Evolutionary conservation across 2,888 invertebrate genomes (phyloP), one percentile per base, ranked within the genome.

Genomic region (Drosophila histrio): DNA sequence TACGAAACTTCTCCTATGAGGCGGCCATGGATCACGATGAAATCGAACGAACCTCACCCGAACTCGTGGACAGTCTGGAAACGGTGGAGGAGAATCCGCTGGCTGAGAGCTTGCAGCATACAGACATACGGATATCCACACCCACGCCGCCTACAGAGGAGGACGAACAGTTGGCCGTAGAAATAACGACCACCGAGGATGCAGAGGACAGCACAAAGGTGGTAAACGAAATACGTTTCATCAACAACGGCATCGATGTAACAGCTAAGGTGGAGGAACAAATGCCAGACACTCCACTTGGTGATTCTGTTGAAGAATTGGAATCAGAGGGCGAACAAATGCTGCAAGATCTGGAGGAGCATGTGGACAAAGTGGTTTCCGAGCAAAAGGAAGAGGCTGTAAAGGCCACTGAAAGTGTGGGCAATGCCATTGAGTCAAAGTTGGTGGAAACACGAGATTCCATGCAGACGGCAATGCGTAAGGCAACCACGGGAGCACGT

Each of bases 241-340:
- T 92, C 9, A 91, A 92, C 68, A 90, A 92, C 54, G 92, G 92
- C 11, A 70, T 92, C 36, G 92, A 92, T 83, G 91, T 92, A 2
- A 91, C 92, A 0, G 87, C 89, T 13, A 89, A 89, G 43, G 83
- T 91, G 11, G 82, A 88, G 54, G 69, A 83, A 9, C 88, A 84
- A 36, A 74, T 85, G 87, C 67, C 73, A 0, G 71, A 76, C 6
- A 88, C 87, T 2, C 73, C 84, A 3, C 24, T 66, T 9, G 68
- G 41, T 2, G 79, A 80, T 3, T 79, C 77, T 0, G 21, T 76
- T 0, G 88, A 82, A 9, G 79, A 83, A 0, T 58, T 81, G 3
- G 79, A 81, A 11, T 74, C 86, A 0, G 80, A 78, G n/a, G 54
- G 72, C 3, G 65, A 84, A 26, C 64, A 74, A 38, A 59, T 54